Evolutionary conservation across 35 echinoderm and acorn worm species (phyloP), one percentile per base, ranked within the genome.

Genomic region (Amphiura filiformis): DNA sequence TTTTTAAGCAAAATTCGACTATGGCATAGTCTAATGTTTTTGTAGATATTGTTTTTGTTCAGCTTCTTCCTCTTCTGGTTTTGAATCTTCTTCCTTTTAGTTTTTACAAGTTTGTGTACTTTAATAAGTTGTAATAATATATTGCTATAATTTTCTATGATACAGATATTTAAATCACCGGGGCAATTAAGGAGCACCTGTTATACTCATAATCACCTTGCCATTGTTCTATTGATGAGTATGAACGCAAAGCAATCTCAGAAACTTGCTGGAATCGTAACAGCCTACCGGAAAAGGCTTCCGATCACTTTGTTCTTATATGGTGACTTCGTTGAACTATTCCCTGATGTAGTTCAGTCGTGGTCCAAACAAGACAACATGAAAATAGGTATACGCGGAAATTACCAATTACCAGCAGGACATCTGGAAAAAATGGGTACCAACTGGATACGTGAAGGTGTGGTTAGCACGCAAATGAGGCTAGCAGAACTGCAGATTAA

Each of bases 291-390:
- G 40, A 23, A 32, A 33, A 5, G 30, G 15, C 12, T 90, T n/a
- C 88, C 88, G 4, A 34, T 83, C n/a, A 82, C 88, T 12, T 44
- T 90, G 38, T 90, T 90, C 15, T 80, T 90, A 28, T 90, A 90
- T 22, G 88, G 88, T 0, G 88, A 90, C 65, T 90, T 90, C 64
- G 88, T 84, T 4, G 80, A 90, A n/a, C 34, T 40, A 13, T 84
- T 84, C 36, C 88, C 88, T 0, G 30, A 39, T 33, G 38, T 49
- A 36, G 88, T 90, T 26, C 31, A 36, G 32, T 82, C 80, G 13
- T 90, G 88, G 88, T 56, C 79, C 56, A 41, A 42, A 32, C 38
- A 83, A 32, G 40, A 49, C 41, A 83, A 56, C 14, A 11, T 52
- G 7, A 20, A 52, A 52, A 83, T 83, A 32, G 88, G 80, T 22